phyloP scores from a whole-genome alignment of 2,797 vertebrate genomes.

The Momotus momota region DNA sequence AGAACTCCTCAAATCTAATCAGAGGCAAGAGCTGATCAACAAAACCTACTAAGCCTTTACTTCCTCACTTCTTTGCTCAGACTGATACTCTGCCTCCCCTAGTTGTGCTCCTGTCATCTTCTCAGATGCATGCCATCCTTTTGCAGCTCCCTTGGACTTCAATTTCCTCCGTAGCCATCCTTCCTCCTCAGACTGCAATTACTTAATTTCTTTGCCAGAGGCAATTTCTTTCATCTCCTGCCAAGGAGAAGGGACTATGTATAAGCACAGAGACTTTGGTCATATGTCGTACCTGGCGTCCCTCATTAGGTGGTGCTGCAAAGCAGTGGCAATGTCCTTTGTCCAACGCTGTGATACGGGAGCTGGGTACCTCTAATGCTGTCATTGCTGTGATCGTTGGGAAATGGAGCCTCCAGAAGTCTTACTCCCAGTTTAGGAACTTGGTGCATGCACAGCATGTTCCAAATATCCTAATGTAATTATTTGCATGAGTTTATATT shows the following conservation, averaged over 20 bases:
- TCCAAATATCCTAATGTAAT: background rate
- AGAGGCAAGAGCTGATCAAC: background rate
- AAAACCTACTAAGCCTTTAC: background rate
- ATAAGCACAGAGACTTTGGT: background rate
- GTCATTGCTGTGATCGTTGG: rapidly evolving
- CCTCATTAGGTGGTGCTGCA: slow-evolving; percentile 30
- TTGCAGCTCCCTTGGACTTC: background rate
- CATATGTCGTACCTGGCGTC: background rate
- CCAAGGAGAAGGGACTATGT: background rate
- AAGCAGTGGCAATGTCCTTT: background rate
- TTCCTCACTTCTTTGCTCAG: background rate
- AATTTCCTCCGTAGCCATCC: background rate
- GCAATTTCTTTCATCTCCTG: slow-evolving; percentile 47
- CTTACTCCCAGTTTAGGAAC: background rate
- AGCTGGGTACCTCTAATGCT: background rate
- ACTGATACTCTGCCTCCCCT: background rate
- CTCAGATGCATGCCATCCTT: background rate
- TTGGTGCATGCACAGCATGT: background rate
- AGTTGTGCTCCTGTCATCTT: background rate
- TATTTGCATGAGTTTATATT: background rate
- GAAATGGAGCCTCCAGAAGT: background rate
- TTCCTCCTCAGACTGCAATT: slow-evolving; percentile 18
- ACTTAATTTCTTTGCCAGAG: slow-evolving; percentile 48
- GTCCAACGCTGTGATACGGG: rapidly evolving
- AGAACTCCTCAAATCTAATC: background rate